Conservation (phyloP, 1,140 invertebrate genomes). For the Pseudomyrmex gracilis region DNA sequence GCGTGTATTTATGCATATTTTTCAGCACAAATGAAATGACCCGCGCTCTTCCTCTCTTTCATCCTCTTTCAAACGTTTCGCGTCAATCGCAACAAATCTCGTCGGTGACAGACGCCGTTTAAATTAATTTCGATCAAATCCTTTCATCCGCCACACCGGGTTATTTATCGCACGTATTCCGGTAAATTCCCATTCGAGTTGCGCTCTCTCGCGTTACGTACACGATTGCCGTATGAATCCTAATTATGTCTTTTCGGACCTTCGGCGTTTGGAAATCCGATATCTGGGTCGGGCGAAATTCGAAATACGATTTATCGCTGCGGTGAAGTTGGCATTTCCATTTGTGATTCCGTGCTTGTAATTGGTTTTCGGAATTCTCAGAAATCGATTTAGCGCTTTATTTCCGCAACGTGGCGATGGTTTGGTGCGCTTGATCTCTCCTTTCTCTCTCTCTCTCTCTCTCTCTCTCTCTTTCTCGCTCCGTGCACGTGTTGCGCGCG, state of each 20-base stretch:
- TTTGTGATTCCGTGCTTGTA: constrained; percentile 6
- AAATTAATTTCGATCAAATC: constrained; percentile 59
- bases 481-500: too few species aligned
- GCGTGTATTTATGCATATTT: not conserved
- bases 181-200: constrained; percentile 39
- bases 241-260: constrained; percentile 42
- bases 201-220: constrained; percentile 6
- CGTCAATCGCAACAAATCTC: constrained; percentile 43
- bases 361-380: not conserved
- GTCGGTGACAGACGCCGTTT: constrained; percentile 34
- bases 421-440: not conserved
- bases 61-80: constrained; percentile 13
- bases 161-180: constrained; percentile 47
- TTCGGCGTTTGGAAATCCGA: constrained; percentile 1
- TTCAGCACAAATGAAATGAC: constrained; percentile 44
- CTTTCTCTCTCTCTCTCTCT: too few species aligned
- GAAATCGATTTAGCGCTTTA: constrained; percentile 3
- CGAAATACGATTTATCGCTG: constrained; percentile 38
- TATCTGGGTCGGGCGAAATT: constrained; percentile 32
- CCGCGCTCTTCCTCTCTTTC: too few species aligned
- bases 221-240: constrained; percentile 35
- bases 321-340: constrained; percentile 7
- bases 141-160: constrained; percentile 26
- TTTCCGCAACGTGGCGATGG: not conserved
- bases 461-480: too few species aligned